A percentile compares a stretch with the other conserved stretches of the same genome.
Conservation (phyloP, 2,113 vertebrate species). For the Bambusicola thoracicus region DNA sequence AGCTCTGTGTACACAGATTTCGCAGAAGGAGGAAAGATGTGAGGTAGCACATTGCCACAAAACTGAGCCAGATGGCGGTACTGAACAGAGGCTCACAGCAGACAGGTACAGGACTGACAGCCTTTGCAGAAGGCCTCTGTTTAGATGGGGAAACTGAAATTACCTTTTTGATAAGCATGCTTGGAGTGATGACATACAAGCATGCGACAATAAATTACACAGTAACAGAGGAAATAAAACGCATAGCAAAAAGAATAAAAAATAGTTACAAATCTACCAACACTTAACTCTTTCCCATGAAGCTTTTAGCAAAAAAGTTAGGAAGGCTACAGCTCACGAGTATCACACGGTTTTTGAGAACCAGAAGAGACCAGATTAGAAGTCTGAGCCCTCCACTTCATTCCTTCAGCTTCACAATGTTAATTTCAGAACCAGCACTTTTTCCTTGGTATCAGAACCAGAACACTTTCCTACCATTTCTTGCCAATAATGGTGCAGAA, state of each 20-base stretch:
- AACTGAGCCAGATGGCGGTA: neutral
- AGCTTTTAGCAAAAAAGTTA: neutral
- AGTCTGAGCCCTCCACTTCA: neutral
- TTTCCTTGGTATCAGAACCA: constrained; percentile 6
- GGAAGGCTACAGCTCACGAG: neutral
- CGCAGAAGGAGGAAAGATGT: neutral
- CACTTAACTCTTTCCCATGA: neutral
- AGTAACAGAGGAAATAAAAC: neutral
- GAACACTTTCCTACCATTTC: constrained; percentile 3
- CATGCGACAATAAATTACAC: neutral
- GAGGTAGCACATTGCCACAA: neutral
- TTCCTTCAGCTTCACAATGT: too few relatives aligned
- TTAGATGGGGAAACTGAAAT: neutral
- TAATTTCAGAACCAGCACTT: constrained; percentile 4
- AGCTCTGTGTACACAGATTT: neutral
- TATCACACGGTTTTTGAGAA: neutral
- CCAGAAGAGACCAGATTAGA: neutral
- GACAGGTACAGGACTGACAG: neutral
- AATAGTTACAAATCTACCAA: neutral
- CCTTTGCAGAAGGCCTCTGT: neutral
- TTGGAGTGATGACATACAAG: neutral
- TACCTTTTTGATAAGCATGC: neutral
- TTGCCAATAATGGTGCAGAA: constrained; percentile 5
- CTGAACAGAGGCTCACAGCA: neutral
- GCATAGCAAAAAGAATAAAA: neutral